These are phyloP conservation scores for Parapsyche elsis DNA, from an alignment of 1,140 invertebrate genomes.

Conservation along the genomic window DNA sequence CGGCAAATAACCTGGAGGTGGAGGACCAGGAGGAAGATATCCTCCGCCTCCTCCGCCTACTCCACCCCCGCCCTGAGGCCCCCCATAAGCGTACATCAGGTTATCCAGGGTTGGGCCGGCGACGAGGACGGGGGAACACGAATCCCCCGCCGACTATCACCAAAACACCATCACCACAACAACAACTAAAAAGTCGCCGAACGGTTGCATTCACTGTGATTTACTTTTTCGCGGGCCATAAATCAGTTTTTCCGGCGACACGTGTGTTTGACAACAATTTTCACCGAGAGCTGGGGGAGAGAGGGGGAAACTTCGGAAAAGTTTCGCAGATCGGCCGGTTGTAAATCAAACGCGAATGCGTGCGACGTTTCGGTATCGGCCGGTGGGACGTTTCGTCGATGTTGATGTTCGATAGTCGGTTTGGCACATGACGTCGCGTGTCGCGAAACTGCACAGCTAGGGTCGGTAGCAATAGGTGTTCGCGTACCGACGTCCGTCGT, in stretches of 20 bases:
- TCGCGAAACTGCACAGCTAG: not conserved
- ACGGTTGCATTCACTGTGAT: not conserved
- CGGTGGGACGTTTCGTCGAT: not conserved
- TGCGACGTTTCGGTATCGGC: too few relatives aligned
- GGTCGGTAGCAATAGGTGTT: not conserved
- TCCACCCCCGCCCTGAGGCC: not conserved
- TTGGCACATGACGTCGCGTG: too few relatives aligned
- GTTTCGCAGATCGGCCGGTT: not conserved
- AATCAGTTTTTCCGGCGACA: slow-evolving; percentile 48
- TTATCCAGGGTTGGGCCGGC: slow-evolving; percentile 51
- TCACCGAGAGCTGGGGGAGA: slow-evolving; percentile 26
- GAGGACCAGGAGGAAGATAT: slow-evolving; percentile 44
- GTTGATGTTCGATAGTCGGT: not conserved
- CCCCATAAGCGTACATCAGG: slow-evolving; percentile 55
- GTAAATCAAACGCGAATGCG: not conserved
- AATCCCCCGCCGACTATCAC: slow-evolving; percentile 25
- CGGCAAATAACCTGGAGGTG: slow-evolving; percentile 51
- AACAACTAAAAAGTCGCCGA: not conserved
- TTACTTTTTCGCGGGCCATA: slow-evolving; percentile 27
- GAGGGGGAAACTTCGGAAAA: slow-evolving; percentile 32
- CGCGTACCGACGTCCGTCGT: not conserved
- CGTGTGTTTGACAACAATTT: slow-evolving; percentile 48
- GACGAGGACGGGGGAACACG: not conserved
- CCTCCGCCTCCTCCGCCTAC: slow-evolving; percentile 34
- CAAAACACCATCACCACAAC: slow-evolving; percentile 9